phyloP scores from a whole-genome alignment of 2,888 invertebrate species.

The Thysanoteuthis rhombus region DNA sequence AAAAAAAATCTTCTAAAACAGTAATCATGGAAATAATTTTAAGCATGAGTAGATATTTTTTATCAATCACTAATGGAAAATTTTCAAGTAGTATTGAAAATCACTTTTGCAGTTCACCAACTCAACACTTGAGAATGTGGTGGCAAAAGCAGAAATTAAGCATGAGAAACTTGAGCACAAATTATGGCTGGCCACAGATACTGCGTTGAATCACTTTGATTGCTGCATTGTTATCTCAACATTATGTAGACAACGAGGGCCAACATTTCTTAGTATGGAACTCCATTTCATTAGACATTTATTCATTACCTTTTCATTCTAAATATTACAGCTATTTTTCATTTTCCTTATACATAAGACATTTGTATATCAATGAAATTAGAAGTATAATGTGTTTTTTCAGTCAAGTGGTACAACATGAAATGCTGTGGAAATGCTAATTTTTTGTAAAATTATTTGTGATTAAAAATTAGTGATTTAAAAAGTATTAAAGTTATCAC shows the following conservation, averaged over 20 bases:
- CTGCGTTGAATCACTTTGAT: background rate
- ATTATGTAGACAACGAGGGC: background rate
- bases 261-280: background rate
- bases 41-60: background rate
- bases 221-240: slow-evolving; percentile 12
- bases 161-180: background rate
- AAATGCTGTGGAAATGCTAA: background rate
- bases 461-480: background rate
- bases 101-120: background rate
- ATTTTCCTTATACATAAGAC: background rate
- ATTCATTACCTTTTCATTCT: background rate
- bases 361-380: background rate
- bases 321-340: background rate
- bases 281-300: background rate
- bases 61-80: background rate
- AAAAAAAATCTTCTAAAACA: background rate
- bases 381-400: background rate
- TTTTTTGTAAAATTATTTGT: background rate
- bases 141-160: background rate
- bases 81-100: background rate
- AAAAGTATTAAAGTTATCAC: background rate
- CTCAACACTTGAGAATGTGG: no score
- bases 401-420: background rate
- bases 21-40: background rate
- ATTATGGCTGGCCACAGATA: background rate